Conservation (phyloP, 2,113 vertebrate species). For the Aldabrachelys gigantea region DNA sequence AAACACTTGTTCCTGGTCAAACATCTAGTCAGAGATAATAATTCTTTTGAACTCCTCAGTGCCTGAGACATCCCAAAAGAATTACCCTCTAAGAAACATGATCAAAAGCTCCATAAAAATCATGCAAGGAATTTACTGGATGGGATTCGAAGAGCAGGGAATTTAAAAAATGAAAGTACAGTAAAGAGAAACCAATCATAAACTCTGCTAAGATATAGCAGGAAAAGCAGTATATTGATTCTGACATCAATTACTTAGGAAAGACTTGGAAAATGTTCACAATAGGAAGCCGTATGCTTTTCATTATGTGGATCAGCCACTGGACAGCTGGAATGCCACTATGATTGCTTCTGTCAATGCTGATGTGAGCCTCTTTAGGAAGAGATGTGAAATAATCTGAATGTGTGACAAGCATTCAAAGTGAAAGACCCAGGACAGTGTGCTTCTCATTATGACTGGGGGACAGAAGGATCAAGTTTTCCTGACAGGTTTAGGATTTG, state of each 20-base stretch:
- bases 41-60: slow-evolving; percentile 13
- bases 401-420: background rate
- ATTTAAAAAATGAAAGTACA: slow-evolving; percentile 53
- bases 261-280: slow-evolving; percentile 42
- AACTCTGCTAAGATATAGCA: slow-evolving; percentile 28
- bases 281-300: slow-evolving; percentile 26
- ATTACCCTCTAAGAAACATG: slow-evolving; percentile 65
- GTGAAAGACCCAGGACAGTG: background rate
- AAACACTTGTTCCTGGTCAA: slow-evolving; percentile 66
- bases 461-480: background rate
- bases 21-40: slow-evolving; percentile 65
- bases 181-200: slow-evolving; percentile 48
- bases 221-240: slow-evolving; percentile 15
- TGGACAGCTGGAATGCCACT: background rate
- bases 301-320: slow-evolving; percentile 23
- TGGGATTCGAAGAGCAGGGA: slow-evolving; percentile 63
- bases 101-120: slow-evolving; percentile 65
- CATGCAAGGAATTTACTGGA: slow-evolving; percentile 61
- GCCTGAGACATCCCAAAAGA: slow-evolving; percentile 59
- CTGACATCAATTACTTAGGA: slow-evolving; percentile 47
- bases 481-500: background rate
- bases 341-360: background rate
- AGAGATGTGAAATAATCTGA: background rate
- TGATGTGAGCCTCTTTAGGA: background rate
- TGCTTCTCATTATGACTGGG: background rate